Base-by-base conservation (phyloP, 2,113 vertebrate genomes). In the Ctenomys sociabilis region DNA sequence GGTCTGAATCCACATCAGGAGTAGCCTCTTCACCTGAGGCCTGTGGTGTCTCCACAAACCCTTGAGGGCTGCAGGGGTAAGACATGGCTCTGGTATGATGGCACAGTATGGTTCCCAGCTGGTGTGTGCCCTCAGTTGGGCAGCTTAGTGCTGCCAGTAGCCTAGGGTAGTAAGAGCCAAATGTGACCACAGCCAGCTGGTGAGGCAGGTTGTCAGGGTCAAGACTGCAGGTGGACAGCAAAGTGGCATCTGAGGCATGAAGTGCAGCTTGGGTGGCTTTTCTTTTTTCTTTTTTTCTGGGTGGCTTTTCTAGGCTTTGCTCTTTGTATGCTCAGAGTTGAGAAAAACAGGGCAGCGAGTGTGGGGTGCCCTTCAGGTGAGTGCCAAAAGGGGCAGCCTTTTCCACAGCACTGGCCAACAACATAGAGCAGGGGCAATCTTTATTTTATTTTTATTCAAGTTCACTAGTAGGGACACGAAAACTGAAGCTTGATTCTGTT, bases 41-140 rank as follows among this genome's bases (percentile, higher is more conserved):
- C 94, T 30, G 17, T 30, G 63, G 40, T 0, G 1, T 40, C 77
- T 85, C 28, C 32, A 0, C 12, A 1, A 8, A 1, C 26, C 16
- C 40, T 16, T 0, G 35, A 83, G 35, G 61, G 61, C 26, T 10
- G 1, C 4, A 0, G 43, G 63, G 45, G 54, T 52, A 7, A 61
- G 13, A 1, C 2, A 0, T 9, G 26, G 54, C 45, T 72, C 17
- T 0, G 30, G 16, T 37, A 49, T 30, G 49, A 49, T 5, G 2
- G 61, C 68, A 24, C 64, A 40, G 68, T n/a, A 2, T 28, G 17
- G 64, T 22, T 77, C 21, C 70, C 11, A 1, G 59, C 32, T 35
- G 6, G 2, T 7, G 0, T 3, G 19, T 37, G 54, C 49, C 89
- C 72, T 45, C 7, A 0, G 32, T 9, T 26, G 2, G 68, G 70